These are phyloP conservation scores for Aphis craccivora DNA, from an alignment of 1,140 invertebrate species.

Conservation along the genomic window DNA sequence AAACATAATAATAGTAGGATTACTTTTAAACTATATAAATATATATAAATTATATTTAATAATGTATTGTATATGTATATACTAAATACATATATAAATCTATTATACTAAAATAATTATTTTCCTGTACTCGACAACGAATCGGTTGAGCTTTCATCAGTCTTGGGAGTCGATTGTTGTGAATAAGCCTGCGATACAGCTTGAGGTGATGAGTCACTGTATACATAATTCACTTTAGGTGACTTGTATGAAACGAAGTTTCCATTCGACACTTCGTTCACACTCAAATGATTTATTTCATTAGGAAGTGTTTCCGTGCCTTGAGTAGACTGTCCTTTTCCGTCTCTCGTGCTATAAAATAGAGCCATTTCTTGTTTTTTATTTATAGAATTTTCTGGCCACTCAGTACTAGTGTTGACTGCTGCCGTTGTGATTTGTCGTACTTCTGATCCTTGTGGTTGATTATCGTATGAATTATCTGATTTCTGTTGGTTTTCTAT, in stretches of 20 bases:
- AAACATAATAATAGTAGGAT: background rate
- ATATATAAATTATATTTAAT: background rate
- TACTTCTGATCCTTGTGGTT: slow-evolving; percentile 41
- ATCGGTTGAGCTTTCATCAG: slow-evolving; percentile 53
- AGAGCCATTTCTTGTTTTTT: slow-evolving; percentile 40
- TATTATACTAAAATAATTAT: slow-evolving; percentile 6
- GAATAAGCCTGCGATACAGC: slow-evolving; percentile 34
- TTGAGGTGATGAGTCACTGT: slow-evolving; percentile 25
- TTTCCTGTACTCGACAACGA: slow-evolving; percentile 21
- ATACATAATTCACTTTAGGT: slow-evolving; percentile 44
- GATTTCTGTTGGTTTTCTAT: slow-evolving; percentile 68
- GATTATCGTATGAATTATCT: slow-evolving; percentile 36
- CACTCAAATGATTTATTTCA: slow-evolving; percentile 49
- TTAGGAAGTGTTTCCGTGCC: background rate
- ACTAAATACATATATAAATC: background rate
- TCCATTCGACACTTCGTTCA: slow-evolving; percentile 29
- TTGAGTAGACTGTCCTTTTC: background rate
- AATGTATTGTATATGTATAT: background rate
- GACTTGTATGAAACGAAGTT: slow-evolving; percentile 48
- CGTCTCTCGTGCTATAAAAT: slow-evolving; percentile 23
- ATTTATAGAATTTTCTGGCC: background rate
- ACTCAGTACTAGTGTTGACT: background rate
- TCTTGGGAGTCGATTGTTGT: slow-evolving; percentile 54
- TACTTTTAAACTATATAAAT: background rate
- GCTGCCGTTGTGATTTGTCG: background rate